Evolutionary conservation across 2,113 vertebrate species (phyloP).

Genomic region (Oryzias woworae): DNA sequence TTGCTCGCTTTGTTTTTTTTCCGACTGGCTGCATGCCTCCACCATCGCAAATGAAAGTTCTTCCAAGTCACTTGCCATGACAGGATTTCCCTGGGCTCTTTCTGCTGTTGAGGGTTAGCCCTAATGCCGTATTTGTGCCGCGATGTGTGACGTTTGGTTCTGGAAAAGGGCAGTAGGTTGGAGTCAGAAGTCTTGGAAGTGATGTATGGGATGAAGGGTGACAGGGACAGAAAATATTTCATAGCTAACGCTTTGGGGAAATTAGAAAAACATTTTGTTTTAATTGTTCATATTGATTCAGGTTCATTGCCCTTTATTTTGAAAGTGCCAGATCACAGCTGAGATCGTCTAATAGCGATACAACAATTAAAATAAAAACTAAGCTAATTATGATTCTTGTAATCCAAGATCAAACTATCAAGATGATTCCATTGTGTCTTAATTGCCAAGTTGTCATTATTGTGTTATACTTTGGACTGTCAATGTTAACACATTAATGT

Average conservation of each 20-base stretch:
- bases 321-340: too few relatives aligned
- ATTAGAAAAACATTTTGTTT: background rate
- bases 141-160: slow-evolving; percentile 37
- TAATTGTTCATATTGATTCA: too few relatives aligned
- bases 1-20: slow-evolving; percentile 48
- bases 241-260: slow-evolving; percentile 4
- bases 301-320: too few relatives aligned
- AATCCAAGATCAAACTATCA: too few relatives aligned
- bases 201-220: slow-evolving; percentile 1
- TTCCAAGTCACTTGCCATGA: slow-evolving; percentile 60
- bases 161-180: slow-evolving; percentile 9
- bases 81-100: slow-evolving; percentile 47
- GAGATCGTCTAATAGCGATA: too few relatives aligned
- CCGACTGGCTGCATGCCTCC: slow-evolving; percentile 39
- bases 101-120: slow-evolving; percentile 31
- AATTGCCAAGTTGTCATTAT: too few relatives aligned
- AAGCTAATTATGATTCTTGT: too few relatives aligned
- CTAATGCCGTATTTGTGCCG: slow-evolving; percentile 32
- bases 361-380: too few relatives aligned
- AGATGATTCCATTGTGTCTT: too few relatives aligned
- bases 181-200: background rate
- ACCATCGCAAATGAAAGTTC: slow-evolving; percentile 35
- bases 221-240: slow-evolving; percentile 14
- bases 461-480: too few relatives aligned
- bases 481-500: too few relatives aligned